Conservation (phyloP, 2,797 vertebrate species). For the Astyanax mexicanus region DNA sequence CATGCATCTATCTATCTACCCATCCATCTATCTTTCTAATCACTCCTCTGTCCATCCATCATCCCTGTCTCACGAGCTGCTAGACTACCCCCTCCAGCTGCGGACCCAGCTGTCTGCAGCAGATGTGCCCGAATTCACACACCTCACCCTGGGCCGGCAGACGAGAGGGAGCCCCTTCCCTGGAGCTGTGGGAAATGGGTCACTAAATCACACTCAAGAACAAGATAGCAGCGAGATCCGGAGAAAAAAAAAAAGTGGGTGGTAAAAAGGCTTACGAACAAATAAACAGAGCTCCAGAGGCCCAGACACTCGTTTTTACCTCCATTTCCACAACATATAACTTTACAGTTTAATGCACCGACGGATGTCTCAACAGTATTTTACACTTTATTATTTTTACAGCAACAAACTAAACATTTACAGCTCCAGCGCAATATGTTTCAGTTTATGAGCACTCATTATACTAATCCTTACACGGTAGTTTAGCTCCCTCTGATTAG, state of each 20-base stretch:
- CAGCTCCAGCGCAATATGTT: background rate
- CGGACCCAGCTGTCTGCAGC: slow-evolving; percentile 72
- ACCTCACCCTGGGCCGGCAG: slow-evolving; percentile 40
- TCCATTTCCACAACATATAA: background rate
- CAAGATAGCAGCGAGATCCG: background rate
- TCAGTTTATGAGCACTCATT: background rate
- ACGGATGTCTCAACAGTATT: background rate
- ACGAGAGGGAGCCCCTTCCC: slow-evolving; percentile 55
- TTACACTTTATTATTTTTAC: background rate
- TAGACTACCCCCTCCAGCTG: slow-evolving; percentile 75
- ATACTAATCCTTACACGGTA: background rate
- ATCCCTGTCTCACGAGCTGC: slow-evolving; percentile 64
- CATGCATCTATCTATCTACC: slow-evolving; percentile 67
- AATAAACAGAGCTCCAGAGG: background rate
- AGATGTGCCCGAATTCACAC: slow-evolving; percentile 70
- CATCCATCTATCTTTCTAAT: slow-evolving; percentile 32
- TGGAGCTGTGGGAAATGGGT: slow-evolving; percentile 47
- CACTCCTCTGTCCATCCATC: slow-evolving; percentile 23
- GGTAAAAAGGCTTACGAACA: background rate
- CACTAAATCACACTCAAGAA: slow-evolving; percentile 16
- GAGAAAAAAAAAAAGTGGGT: background rate
- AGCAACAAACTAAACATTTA: background rate
- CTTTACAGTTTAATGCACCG: background rate
- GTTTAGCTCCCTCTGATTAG: background rate
- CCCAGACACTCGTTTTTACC: background rate